Conservation (phyloP, 1,140 invertebrate species). For the Papilio glaucus region DNA sequence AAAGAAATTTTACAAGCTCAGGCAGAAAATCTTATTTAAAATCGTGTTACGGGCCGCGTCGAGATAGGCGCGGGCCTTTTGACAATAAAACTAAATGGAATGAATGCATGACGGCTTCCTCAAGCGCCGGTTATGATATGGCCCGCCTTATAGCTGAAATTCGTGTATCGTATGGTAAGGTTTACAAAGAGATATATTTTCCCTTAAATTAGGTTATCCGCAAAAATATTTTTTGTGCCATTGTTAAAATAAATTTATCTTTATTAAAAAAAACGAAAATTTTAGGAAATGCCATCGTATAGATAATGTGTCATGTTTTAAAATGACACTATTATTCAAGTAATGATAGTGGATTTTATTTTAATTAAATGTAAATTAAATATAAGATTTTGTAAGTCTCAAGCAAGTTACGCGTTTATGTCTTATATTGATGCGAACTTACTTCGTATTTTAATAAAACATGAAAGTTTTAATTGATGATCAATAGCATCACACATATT, state of each 20-base stretch:
- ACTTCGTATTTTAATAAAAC: too few species aligned
- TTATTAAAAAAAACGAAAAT: too few species aligned
- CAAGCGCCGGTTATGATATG: slow-evolving; percentile 71
- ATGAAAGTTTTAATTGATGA: too few species aligned
- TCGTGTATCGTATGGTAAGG: slow-evolving; percentile 64
- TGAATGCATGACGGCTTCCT: slow-evolving; percentile 77
- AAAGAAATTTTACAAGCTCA: slow-evolving; percentile 75
- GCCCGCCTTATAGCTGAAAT: slow-evolving; percentile 54
- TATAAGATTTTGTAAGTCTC: background rate
- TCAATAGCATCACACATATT: too few species aligned
- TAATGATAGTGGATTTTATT: background rate
- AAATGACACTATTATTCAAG: background rate
- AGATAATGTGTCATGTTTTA: too few species aligned
- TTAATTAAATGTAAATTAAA: background rate
- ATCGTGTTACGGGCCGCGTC: slow-evolving; percentile 73
- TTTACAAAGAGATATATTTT: slow-evolving; percentile 65
- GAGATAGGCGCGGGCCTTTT: slow-evolving; percentile 77
- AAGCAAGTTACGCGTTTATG: slow-evolving; percentile 8
- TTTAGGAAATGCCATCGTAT: too few species aligned
- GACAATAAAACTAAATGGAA: slow-evolving; percentile 83
- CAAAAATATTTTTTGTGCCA: slow-evolving; percentile 39
- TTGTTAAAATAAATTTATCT: background rate
- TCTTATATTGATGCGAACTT: background rate
- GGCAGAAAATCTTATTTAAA: slow-evolving; percentile 80
- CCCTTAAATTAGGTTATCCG: slow-evolving; percentile 51